Evolutionary conservation across 1,140 invertebrate species (phyloP).

Genomic region (Drosophila nebulosa): DNA sequence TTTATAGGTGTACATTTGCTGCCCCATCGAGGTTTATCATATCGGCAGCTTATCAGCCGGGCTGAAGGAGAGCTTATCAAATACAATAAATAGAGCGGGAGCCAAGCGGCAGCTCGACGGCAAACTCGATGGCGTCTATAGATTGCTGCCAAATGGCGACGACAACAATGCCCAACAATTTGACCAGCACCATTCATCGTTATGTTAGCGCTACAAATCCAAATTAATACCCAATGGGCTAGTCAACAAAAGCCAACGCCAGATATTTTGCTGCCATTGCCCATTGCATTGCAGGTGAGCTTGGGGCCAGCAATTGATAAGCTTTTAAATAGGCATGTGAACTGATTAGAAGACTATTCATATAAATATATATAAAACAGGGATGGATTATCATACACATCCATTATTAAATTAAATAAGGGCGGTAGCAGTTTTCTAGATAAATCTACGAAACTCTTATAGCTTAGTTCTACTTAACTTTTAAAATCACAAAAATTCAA

Average conservation of each 20-base stretch:
- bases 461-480: too few relatives aligned
- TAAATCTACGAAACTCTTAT: too few relatives aligned
- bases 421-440: too few relatives aligned
- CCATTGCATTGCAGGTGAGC: constrained; percentile 6
- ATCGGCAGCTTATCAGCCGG: constrained; percentile 41
- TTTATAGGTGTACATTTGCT: constrained; percentile 3
- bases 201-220: constrained; percentile 70
- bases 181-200: constrained; percentile 61
- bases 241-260: constrained; percentile 61
- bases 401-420: too few relatives aligned
- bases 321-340: constrained; percentile 28
- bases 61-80: constrained; percentile 48
- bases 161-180: constrained; percentile 63
- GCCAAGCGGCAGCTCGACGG: constrained; percentile 54
- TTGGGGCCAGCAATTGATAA: constrained; percentile 33
- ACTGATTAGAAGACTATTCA: constrained; percentile 28
- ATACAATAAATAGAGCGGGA: constrained; percentile 56
- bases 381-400: not conserved
- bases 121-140: constrained; percentile 69
- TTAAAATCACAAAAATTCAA: too few relatives aligned
- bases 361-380: constrained; percentile 9
- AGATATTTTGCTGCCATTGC: not conserved
- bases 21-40: constrained; percentile 40
- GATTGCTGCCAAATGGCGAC: constrained; percentile 67
- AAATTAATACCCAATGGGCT: constrained; percentile 72